These are phyloP conservation scores for Rousettus madagascariensis DNA, from an alignment of 2,797 vertebrate species.

Conservation along the genomic window DNA sequence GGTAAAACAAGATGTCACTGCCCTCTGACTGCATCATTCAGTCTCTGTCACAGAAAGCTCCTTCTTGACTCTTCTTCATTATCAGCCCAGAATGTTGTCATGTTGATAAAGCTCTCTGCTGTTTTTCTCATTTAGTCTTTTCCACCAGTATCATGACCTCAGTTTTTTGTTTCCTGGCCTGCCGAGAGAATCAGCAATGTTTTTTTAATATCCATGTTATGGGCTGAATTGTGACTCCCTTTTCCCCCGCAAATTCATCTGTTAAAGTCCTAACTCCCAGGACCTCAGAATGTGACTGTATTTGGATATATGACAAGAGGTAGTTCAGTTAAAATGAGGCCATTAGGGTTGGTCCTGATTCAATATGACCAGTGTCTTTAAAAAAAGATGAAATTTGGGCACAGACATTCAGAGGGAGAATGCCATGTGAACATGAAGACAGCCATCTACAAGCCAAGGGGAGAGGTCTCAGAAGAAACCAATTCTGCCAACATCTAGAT, in stretches of 20 bases:
- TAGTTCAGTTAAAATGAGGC: background rate
- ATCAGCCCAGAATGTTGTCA: background rate
- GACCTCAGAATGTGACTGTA: background rate
- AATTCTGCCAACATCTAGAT: background rate
- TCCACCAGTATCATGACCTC: background rate
- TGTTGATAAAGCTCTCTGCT: background rate
- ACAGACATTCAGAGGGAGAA: background rate
- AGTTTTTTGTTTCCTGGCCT: background rate
- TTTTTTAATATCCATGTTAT: background rate
- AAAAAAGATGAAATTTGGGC: background rate
- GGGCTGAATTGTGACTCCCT: background rate
- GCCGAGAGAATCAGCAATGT: fast-evolving
- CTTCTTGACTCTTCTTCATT: background rate
- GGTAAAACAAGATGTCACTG: background rate
- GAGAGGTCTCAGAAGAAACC: background rate
- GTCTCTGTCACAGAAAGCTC: background rate
- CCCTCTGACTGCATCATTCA: fast-evolving
- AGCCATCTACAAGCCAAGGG: background rate
- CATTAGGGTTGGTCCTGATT: background rate
- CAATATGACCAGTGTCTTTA: background rate
- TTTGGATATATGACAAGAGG: background rate
- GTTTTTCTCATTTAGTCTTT: background rate
- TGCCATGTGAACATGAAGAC: background rate
- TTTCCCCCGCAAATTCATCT: background rate
- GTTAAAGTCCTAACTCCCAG: background rate